These are phyloP conservation scores for Ciconia nigra DNA, from an alignment of 2,797 vertebrate species.

Conservation along the genomic window DNA sequence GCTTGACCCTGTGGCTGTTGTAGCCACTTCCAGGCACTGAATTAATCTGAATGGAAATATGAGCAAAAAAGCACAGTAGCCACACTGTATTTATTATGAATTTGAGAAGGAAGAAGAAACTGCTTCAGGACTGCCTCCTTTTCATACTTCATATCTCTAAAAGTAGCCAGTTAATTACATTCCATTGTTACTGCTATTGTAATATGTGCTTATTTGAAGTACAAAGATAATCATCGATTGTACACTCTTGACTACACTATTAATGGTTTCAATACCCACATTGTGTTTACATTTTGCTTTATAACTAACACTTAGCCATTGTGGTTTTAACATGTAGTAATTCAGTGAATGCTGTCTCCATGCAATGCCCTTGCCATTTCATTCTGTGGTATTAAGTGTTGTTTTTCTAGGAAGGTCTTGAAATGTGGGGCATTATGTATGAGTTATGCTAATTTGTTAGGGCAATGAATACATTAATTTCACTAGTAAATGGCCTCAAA, in stretches of 20 bases:
- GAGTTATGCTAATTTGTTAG: conserved; percentile 99
- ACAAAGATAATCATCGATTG: conserved; percentile 75
- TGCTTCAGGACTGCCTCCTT: conserved; percentile 55
- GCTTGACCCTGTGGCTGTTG: conserved; percentile 29
- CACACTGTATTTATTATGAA: conserved; percentile 31
- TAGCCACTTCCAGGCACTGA: not conserved
- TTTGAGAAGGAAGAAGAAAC: conserved; percentile 39
- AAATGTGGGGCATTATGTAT: conserved; percentile 98
- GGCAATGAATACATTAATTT: conserved; percentile 99
- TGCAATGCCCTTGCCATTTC: conserved; percentile 77
- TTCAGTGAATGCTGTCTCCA: conserved; percentile 75
- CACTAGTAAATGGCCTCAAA: conserved; percentile 99
- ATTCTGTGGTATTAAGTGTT: conserved; percentile 77
- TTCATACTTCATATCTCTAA: conserved; percentile 65
- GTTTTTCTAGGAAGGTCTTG: conserved; percentile 81
- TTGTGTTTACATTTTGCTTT: conserved; percentile 76
- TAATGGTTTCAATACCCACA: conserved; percentile 72
- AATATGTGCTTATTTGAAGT: conserved; percentile 75
- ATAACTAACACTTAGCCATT: conserved; percentile 82
- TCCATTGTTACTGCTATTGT: conserved; percentile 73
- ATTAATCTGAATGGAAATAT: conserved; percentile 12
- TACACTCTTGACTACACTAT: conserved; percentile 71
- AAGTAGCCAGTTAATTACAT: conserved; percentile 75
- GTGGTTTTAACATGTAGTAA: conserved; percentile 76
- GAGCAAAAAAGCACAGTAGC: not conserved